Evolutionary conservation across 1,140 invertebrate species (phyloP), one percentile per base, ranked within the genome.

Genomic region (Panagrolaimus sp.): DNA sequence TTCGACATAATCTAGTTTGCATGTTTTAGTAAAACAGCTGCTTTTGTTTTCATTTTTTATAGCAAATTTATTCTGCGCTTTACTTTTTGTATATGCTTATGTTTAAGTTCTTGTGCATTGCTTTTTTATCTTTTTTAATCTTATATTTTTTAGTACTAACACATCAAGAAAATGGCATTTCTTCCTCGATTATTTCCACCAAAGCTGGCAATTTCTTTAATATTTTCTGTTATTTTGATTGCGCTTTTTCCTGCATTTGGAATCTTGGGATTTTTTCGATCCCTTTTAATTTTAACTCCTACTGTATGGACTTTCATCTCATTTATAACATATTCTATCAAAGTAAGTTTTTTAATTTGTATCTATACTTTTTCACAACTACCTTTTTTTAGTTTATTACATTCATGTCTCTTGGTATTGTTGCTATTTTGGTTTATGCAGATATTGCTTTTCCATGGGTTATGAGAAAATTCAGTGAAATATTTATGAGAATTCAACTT

Each of bases 401-500:
- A 20, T 57, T 25, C 51, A 57, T 27, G 8, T 57, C 51, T 20
- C 14, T 57, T 57, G 20, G 20, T 11, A 20, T 57, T 57, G 51
- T 57, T 9, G 51, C 51, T 20, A 57, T 57, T 27, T 16, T 57
- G 20, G n/a, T 57, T 11, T 57, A 57, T 27, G 51, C 51, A 11
- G 51, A 57, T 20, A 57, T 57, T 13, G 51, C 51, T n/a, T 57
- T 57, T 20, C 51, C 51, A n/a, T 57, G 51, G 51, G 51, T 57
- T 27, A 57, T 57, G 51, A 20, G 51, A 20, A 57, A 57, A 16
- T 57, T 57, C 51, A 27, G 51, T 16, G 51, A 57, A 57, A 57
- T 57, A n/a, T 57, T 57, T 20, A 11, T 57, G 20, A 25, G 51
- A 27, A 27, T 57, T 27, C 20, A 16, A 9, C 20, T 57, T 20